Percentiles rank a stretch among this genome's conserved stretches.
phyloP scores from a whole-genome alignment of 2,888 invertebrate species.

The Pecten maximus region DNA sequence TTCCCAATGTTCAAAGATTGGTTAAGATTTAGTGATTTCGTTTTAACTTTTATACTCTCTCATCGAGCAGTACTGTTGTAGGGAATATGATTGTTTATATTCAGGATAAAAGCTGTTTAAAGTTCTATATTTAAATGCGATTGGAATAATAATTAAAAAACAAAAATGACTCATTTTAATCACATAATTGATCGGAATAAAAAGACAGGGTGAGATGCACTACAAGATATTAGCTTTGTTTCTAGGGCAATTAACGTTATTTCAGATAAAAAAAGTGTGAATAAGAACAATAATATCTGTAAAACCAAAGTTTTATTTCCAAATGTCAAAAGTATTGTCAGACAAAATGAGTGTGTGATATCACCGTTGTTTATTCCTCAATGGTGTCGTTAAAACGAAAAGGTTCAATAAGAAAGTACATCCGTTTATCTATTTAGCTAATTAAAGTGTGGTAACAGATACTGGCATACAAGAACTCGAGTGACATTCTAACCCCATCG shows the following conservation, averaged over 20 bases:
- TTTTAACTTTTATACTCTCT: not conserved
- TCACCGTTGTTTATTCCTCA: not conserved
- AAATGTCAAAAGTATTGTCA: not conserved
- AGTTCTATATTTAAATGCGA: not conserved
- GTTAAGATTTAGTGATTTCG: not conserved
- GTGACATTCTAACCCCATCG: not conserved
- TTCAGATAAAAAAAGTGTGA: not conserved
- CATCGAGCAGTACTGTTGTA: not conserved
- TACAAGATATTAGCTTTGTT: not conserved
- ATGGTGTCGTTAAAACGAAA: not conserved
- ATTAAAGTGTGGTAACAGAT: not conserved
- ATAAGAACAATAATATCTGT: not conserved
- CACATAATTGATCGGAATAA: not conserved
- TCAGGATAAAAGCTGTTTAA: not conserved
- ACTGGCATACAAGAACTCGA: not conserved
- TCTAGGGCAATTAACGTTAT: not conserved
- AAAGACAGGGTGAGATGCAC: not conserved
- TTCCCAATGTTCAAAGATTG: too few species aligned
- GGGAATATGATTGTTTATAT: not conserved
- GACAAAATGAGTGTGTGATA: not conserved
- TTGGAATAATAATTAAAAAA: not conserved
- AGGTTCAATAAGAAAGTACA: not conserved
- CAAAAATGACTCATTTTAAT: not conserved
- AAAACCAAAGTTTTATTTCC: not conserved
- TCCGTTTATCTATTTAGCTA: not conserved